Evolutionary conservation across 2,113 vertebrate species (phyloP).

Genomic region (Takifugu bimaculatus): DNA sequence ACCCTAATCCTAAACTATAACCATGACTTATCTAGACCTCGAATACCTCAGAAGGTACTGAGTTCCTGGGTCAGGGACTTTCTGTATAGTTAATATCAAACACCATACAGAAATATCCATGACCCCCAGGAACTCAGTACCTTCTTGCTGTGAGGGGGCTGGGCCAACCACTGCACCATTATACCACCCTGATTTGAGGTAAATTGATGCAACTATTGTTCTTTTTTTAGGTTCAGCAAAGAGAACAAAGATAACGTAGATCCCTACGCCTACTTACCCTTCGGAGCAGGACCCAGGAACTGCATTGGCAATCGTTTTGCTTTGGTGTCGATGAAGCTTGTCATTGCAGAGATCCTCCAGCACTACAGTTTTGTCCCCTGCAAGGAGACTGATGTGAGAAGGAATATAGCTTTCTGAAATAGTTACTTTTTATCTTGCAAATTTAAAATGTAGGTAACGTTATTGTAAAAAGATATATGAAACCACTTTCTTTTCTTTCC

Average conservation of each 20-base stretch:
- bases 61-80: no score
- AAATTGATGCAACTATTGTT: neutral
- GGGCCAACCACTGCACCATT: no score
- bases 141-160: no score
- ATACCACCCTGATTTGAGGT: no score
- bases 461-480: neutral
- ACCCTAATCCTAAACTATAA: no score
- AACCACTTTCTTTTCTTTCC: neutral
- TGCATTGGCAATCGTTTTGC: conserved; percentile 79
- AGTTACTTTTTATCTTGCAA: neutral
- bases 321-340: conserved; percentile 65
- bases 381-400: conserved; percentile 74
- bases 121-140: no score
- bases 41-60: no score
- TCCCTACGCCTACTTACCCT: conserved; percentile 71
- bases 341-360: conserved; percentile 62
- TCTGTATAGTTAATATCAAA: no score
- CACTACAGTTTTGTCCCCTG: conserved; percentile 70
- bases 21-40: no score
- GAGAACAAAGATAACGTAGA: conserved; percentile 63
- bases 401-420: neutral
- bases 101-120: no score
- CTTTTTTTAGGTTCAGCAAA: conserved; percentile 69
- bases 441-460: neutral
- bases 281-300: conserved; percentile 77